A percentile compares a stretch with the other conserved stretches of the same genome.
phyloP scores from a whole-genome alignment of 2,113 vertebrate species.

The Podarcis muralis region DNA sequence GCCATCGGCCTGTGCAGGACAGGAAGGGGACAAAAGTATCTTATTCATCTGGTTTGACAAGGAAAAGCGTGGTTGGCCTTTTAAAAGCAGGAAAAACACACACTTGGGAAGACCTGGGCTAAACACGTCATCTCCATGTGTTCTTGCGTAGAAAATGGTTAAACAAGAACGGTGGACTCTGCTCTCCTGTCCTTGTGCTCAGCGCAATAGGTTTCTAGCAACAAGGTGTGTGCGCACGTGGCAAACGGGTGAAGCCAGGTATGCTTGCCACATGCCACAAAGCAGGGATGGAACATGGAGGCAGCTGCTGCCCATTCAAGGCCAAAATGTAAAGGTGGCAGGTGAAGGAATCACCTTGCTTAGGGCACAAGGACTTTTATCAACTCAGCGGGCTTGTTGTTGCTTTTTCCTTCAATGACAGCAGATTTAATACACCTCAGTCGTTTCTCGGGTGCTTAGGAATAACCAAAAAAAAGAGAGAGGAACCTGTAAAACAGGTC shows the following conservation, averaged over 20 bases:
- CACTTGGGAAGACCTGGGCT: not conserved
- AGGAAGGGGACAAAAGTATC: not conserved
- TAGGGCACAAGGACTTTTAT: not conserved
- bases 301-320: not conserved
- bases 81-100: not conserved
- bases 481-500: conserved; percentile 32
- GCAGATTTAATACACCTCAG: not conserved
- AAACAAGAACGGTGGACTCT: not conserved
- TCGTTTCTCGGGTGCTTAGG: not conserved
- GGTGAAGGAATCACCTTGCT: not conserved
- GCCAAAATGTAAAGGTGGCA: too few species aligned
- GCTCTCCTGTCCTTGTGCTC: not conserved
- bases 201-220: not conserved
- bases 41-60: not conserved
- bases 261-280: too few species aligned
- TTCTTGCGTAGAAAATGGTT: not conserved
- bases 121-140: not conserved
- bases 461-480: not conserved
- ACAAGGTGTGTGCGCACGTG: not conserved
- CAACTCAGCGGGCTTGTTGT: not conserved
- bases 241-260: not conserved
- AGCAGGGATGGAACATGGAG: not conserved
- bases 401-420: not conserved
- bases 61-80: not conserved
- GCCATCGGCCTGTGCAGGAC: too few species aligned